A percentile compares a stretch with the other conserved stretches of the same genome.
phyloP scores from a whole-genome alignment of 2,797 vertebrate species.

The Melanotaenia maccullochi region DNA sequence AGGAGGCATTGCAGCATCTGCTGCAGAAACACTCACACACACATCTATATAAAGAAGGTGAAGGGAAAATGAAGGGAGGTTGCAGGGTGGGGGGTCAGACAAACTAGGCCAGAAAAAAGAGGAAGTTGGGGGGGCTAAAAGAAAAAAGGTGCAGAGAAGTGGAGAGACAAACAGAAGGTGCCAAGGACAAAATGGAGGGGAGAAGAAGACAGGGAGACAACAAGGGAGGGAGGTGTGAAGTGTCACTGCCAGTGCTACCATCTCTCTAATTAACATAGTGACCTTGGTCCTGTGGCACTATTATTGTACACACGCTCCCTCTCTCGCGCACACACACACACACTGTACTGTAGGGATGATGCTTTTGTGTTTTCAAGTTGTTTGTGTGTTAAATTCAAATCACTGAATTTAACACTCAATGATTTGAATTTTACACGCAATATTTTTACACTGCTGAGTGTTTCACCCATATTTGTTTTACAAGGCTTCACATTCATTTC shows the following conservation, averaged over 20 bases:
- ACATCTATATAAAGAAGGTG: neutral
- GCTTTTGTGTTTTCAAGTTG: constrained; percentile 14
- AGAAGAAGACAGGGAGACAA: constrained; percentile 43
- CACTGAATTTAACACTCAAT: neutral
- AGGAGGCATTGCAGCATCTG: constrained; percentile 62
- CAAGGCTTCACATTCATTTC: constrained; percentile 6
- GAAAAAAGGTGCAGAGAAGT: constrained; percentile 29
- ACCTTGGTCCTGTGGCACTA: constrained; percentile 74
- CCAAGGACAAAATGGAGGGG: constrained; percentile 69
- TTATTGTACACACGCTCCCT: constrained; percentile 38
- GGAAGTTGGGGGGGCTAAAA: constrained; percentile 7
- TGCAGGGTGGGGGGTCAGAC: constrained; percentile 20
- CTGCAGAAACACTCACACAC: constrained; percentile 30
- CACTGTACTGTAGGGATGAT: neutral
- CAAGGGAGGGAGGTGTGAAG: constrained; percentile 72
- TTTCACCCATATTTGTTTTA: constrained; percentile 4
- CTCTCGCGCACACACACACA: constrained; percentile 14
- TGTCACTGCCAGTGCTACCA: constrained; percentile 73
- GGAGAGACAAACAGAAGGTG: constrained; percentile 36
- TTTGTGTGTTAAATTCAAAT: neutral
- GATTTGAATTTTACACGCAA: constrained; percentile 25
- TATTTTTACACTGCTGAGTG: constrained; percentile 13
- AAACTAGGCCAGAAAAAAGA: constrained; percentile 34
- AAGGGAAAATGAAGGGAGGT: neutral
- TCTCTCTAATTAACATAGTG: constrained; percentile 79